A percentile compares a stretch with the other conserved stretches of the same genome.
phyloP scores from a whole-genome alignment of 1,140 invertebrate genomes.

The Penaeus chinensis region DNA sequence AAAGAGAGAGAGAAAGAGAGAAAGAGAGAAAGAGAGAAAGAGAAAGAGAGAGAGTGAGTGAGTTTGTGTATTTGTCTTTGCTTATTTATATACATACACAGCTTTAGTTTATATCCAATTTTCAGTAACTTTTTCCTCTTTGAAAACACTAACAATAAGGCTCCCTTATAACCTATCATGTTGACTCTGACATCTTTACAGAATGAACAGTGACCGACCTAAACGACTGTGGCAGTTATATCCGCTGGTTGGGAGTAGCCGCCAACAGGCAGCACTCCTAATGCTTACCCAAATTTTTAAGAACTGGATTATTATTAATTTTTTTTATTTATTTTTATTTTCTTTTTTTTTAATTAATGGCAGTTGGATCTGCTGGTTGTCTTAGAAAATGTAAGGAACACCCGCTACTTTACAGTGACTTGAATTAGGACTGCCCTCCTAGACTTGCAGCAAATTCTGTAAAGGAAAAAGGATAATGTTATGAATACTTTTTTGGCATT shows the following conservation, averaged over 20 bases:
- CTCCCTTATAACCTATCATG: slow-evolving; percentile 14
- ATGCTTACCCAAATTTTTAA: slow-evolving; percentile 9
- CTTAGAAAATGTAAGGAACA: slow-evolving; percentile 5
- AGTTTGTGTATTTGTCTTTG: too few species aligned
- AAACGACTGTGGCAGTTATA: slow-evolving; percentile 18
- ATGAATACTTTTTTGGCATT: neutral
- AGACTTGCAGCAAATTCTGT: slow-evolving; percentile 26
- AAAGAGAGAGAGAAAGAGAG: too few species aligned
- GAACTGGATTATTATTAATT: neutral
- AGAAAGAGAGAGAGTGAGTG: too few species aligned
- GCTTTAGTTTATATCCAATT: too few species aligned
- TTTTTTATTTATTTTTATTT: neutral
- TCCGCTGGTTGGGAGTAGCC: slow-evolving; percentile 18
- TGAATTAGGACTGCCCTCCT: slow-evolving; percentile 15
- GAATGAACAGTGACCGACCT: slow-evolving; percentile 4
- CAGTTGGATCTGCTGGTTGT: slow-evolving; percentile 24
- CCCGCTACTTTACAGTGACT: neutral
- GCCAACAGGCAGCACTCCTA: slow-evolving; percentile 12
- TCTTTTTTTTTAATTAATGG: slow-evolving; percentile 8
- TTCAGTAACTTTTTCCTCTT: too few species aligned
- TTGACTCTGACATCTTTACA: slow-evolving; percentile 9
- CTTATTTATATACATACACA: too few species aligned
- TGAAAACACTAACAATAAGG: neutral
- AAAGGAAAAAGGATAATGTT: neutral
- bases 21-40: too few species aligned